Evolutionary conservation across 2,113 vertebrate genomes (phyloP), one percentile per base, ranked within the genome.

Genomic region (Dunckerocampus dactyliophorus): DNA sequence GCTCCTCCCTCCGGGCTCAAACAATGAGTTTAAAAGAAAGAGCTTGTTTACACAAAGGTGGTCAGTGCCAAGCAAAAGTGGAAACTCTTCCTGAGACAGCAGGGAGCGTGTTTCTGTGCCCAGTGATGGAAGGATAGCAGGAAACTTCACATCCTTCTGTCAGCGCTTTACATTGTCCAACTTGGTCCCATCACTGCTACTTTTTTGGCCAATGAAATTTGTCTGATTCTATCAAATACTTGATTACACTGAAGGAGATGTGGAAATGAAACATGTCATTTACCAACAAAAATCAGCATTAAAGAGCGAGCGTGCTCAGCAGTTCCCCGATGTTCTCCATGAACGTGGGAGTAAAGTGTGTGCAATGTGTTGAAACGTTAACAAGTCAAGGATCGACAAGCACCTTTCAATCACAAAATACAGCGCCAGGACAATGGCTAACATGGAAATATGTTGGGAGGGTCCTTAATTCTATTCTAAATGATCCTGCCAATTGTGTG

Each of bases 21-120:
- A 87, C 80, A 83, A 87, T 82, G 84, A 90, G 90, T 88, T 89
- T 86, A 20, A 17, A 51, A 50, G 10, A 50, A 13, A 52, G 42
- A 77, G 81, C 80, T 81, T 91, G 88, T 92, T 91, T 87, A 89
- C 78, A 45, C 56, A 65, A 70, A 71, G 59, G 54, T 7, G 28
- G 67, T 72, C 70, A 59, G 74, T 15, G 58, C 57, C 8, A 64
- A 80, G 77, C 72, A 75, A 79, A 82, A 46, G 69, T 87, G 89
- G 89, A 87, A 82, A 90, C 89, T 88, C 89, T 90, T 91, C 90
- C 90, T 91, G 88, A 89, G 77, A 91, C 85, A 89, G 69, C 67
- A 59, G 59, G 72, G 68, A 67, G 62, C 74, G 66, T 68, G 55
- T 81, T 64, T 71, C 63, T 65, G 53, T 19, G 71, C 68, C 79